Base-by-base conservation (phyloP, 2,113 vertebrate genomes). In the Malaclemys terrapin region DNA sequence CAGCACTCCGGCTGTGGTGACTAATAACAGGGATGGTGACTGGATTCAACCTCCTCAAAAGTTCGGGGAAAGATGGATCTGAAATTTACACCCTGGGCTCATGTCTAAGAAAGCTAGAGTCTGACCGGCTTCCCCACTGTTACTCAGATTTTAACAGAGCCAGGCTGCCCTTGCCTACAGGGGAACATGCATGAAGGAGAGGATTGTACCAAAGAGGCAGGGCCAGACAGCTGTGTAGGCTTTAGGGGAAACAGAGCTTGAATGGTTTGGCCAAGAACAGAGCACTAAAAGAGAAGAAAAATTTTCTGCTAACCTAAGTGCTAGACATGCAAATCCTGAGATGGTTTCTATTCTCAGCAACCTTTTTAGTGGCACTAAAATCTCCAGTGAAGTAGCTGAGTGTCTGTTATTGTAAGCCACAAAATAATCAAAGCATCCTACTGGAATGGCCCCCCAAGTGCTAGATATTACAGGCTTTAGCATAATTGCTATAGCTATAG, bases 311-410 rank as follows among this genome's bases (percentile, higher is more conserved):
- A 90, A 65, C 47, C 42, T n/a, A 88, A 89, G 72, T 38, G 50
- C 45, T 89, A 87, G 56, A 90, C 53, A 42, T 10, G 12, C 50
- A 45, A 54, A n/a, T 80, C 79, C 53, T 35, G 83, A 82, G 5
- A 24, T 1, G 31, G 75, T 25, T 93, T 92, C 38, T 53, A 62
- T 29, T 53, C 85, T 85, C 78, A 69, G 90, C 31, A 80, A 78
- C 12, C 84, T 85, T 85, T 89, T 84, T 29, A 88, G 17, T 38
- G 82, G 35, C 3, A 49, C n/a, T 29, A 89, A 88, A 84, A 47
- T 35, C 31, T 87, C 17, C 22, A 57, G 25, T 76, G 10, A 88
- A 89, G 59, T 1, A 93, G 52, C 12, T 27, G 69, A 80, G 62
- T 72, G 20, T 53, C 35, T 88, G 69, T 72, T 78, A 53, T 80